Base-by-base conservation (phyloP, 2,888 invertebrate species). In the Cyaniris semiargus region DNA sequence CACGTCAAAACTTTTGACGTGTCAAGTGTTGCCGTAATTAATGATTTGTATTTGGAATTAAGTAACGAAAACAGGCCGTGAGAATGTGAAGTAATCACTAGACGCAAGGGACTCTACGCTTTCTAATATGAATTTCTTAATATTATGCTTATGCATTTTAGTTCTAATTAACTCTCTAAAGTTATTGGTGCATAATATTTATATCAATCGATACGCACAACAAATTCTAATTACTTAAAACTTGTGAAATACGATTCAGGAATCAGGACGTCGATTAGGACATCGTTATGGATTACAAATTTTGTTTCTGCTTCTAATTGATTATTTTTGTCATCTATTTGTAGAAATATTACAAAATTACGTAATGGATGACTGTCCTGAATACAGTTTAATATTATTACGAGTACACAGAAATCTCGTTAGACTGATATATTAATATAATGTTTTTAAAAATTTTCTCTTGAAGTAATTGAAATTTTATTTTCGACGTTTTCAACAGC, bases 1-100 rank as follows among this genome's bases (percentile, higher is more conserved):
- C 66, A 66, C 10, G 66, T 66, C 66, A 66, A 66, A 66, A 66
- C 23, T 66, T 60, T 66, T 66, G 27, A 66, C 27, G 27, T 38
- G 72, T 72, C 72, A 72, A 72, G 72, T 72, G 72, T 44, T 72
- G 23, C 23, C 44, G 23, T 72, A 44, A 72, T 72, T 72, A 72
- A 72, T 72, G 44, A 72, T 38, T 38, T 38, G 66, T 66, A 31
- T 38, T 44, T n/a, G 21, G 31, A 72, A 72, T 72, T 21, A 38
- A 72, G 23, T 27, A 66, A 72, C 72, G 44, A 72, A 72, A 72
- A 72, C 72, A 72, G 44, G 4, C 44, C 72, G 72, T 72, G 72
- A 44, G 72, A 72, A 44, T 10, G 44, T 21, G 44, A 44, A 72
- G 72, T 13, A 72, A 38, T 72, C 44, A 44, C 18, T 44, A 72